Conservation (phyloP, 2,797 vertebrate genomes). For the Micrastur ruficollis region DNA sequence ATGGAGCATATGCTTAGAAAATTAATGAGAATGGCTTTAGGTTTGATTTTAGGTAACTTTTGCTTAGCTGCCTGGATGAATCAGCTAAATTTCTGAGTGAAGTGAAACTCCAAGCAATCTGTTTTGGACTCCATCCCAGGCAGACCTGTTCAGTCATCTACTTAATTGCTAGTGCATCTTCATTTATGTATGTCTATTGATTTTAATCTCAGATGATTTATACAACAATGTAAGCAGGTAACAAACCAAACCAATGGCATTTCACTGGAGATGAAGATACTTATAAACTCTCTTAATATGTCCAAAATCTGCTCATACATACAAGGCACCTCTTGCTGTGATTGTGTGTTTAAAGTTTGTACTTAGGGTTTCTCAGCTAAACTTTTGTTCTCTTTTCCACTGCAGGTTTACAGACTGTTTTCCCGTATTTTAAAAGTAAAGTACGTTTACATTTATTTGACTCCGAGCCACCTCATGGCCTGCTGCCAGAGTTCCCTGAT, state of each 20-base stretch:
- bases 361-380: background rate
- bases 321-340: background rate
- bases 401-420: background rate
- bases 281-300: conserved; percentile 17
- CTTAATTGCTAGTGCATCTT: conserved; percentile 57
- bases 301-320: background rate
- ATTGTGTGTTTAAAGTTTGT: background rate
- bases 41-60: conserved; percentile 1
- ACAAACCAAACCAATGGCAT: conserved; percentile 12
- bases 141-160: conserved; percentile 6
- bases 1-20: background rate
- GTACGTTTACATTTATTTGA: background rate
- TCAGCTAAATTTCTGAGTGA: conserved; percentile 32
- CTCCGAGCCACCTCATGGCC: background rate
- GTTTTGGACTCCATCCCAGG: conserved; percentile 49
- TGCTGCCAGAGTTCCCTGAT: background rate
- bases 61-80: background rate
- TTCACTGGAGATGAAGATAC: background rate
- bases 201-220: conserved; percentile 57
- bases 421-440: background rate
- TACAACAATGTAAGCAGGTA: background rate
- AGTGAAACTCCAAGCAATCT: background rate
- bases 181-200: conserved; percentile 52
- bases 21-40: background rate
- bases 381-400: background rate